Percentiles rank a stretch among this genome's conserved stretches.
phyloP scores from a whole-genome alignment of 1,140 invertebrate genomes.

The Vanessa tameamea region DNA sequence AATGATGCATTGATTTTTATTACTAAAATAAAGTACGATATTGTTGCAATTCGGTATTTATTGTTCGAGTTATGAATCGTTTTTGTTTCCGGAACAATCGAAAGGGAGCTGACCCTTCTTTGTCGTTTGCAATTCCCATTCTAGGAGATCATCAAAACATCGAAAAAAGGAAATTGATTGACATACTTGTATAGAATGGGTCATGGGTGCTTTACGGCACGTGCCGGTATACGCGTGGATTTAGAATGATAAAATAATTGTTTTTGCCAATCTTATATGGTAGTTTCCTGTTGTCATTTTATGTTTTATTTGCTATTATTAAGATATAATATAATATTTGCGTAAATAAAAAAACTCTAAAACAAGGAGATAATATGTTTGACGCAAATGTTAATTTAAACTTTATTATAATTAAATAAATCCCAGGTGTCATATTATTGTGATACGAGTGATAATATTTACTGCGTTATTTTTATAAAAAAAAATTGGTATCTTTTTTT shows the following conservation, averaged over 20 bases:
- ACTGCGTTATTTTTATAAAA: no score
- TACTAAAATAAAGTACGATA: neutral
- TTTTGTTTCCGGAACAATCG: slow-evolving; percentile 29
- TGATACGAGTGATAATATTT: no score
- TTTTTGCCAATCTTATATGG: neutral
- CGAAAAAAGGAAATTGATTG: slow-evolving; percentile 29
- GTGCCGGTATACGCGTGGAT: slow-evolving; percentile 13
- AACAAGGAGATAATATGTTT: no score
- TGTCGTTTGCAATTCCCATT: slow-evolving; percentile 41
- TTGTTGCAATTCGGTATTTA: slow-evolving; percentile 17
- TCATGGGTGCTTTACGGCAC: slow-evolving; percentile 18
- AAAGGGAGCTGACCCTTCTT: slow-evolving; percentile 32
- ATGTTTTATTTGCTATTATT: neutral
- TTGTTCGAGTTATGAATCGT: slow-evolving; percentile 31
- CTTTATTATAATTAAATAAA: no score
- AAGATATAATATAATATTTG: no score
- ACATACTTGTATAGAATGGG: slow-evolving; percentile 23
- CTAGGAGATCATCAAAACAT: slow-evolving; percentile 28
- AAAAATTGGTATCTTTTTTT: no score
- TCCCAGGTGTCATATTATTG: no score
- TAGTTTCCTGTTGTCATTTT: neutral
- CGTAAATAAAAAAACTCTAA: no score
- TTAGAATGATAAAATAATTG: neutral
- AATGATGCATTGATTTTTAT: no score
- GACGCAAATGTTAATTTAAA: no score